phyloP scores from a whole-genome alignment of 1,140 invertebrate genomes.

The Halotydeus destructor region DNA sequence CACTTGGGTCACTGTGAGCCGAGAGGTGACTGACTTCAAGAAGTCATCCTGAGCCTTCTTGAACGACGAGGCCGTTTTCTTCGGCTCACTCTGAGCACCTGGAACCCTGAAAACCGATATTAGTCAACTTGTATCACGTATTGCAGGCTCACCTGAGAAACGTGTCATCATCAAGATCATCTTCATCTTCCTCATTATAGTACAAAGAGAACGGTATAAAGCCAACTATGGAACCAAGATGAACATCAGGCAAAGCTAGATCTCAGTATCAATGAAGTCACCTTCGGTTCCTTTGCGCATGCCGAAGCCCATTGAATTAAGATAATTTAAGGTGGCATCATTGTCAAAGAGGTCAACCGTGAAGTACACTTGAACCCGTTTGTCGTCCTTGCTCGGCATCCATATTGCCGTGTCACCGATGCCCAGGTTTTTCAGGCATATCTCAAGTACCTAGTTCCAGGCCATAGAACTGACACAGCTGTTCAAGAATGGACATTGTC shows the following conservation, averaged over 20 bases:
- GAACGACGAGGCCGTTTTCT: too few relatives aligned
- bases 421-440: slow-evolving; percentile 4
- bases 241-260: too few relatives aligned
- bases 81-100: too few relatives aligned
- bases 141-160: too few relatives aligned
- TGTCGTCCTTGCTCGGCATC: slow-evolving; percentile 7
- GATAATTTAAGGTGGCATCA: slow-evolving; percentile 12
- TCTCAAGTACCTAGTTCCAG: too few relatives aligned
- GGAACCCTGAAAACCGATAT: too few relatives aligned
- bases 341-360: slow-evolving; percentile 12
- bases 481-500: too few relatives aligned
- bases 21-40: slow-evolving; percentile 32
- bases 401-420: slow-evolving; percentile 9
- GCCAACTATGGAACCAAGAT: too few relatives aligned
- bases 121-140: too few relatives aligned
- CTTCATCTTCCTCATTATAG: slow-evolving; percentile 3
- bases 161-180: too few relatives aligned
- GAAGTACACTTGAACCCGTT: slow-evolving; percentile 15
- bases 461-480: too few relatives aligned
- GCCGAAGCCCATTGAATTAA: slow-evolving; percentile 16
- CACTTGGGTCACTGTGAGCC: slow-evolving; percentile 54
- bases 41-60: slow-evolving; percentile 22
- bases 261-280: too few relatives aligned
- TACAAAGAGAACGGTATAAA: slow-evolving; percentile 13
- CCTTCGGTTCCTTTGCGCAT: slow-evolving; percentile 12